Percentiles rank a stretch among this genome's conserved stretches.
Evolutionary conservation across 1,140 invertebrate species (phyloP).

Genomic region (Pararge aegeria): DNA sequence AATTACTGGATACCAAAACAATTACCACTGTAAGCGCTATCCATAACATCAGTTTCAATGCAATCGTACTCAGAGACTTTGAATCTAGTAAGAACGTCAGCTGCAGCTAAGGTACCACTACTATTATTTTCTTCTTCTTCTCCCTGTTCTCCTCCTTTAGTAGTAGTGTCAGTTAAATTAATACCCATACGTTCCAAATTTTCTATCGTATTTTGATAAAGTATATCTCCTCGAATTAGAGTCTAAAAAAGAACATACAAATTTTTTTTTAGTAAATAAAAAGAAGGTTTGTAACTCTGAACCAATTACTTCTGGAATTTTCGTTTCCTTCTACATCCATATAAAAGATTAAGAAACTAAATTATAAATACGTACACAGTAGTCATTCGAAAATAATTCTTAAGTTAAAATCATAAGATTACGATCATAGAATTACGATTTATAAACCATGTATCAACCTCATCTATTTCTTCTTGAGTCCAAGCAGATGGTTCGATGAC

Average conservation of each 20-base stretch:
- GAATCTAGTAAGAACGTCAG: conserved; percentile 64
- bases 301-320: no score
- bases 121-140: conserved; percentile 63
- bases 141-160: conserved; percentile 47
- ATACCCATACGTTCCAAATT: conserved; percentile 69
- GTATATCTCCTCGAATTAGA: conserved; percentile 67
- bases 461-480: conserved; percentile 72
- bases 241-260: conserved; percentile 44
- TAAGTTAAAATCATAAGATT: no score
- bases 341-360: no score
- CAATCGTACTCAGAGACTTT: conserved; percentile 63
- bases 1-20: neutral
- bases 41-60: conserved; percentile 63
- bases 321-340: no score
- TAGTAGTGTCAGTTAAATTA: conserved; percentile 40
- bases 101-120: conserved; percentile 55
- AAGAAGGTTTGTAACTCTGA: no score
- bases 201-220: conserved; percentile 73
- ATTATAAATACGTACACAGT: no score
- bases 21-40: conserved; percentile 54
- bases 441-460: conserved; percentile 44
- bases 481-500: conserved; percentile 59
- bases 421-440: no score
- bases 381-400: no score
- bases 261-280: neutral